A percentile compares a stretch with the other conserved stretches of the same genome.
These are phyloP conservation scores for Drosophila asahinai DNA, from an alignment of 1,140 invertebrate genomes.

Conservation along the genomic window DNA sequence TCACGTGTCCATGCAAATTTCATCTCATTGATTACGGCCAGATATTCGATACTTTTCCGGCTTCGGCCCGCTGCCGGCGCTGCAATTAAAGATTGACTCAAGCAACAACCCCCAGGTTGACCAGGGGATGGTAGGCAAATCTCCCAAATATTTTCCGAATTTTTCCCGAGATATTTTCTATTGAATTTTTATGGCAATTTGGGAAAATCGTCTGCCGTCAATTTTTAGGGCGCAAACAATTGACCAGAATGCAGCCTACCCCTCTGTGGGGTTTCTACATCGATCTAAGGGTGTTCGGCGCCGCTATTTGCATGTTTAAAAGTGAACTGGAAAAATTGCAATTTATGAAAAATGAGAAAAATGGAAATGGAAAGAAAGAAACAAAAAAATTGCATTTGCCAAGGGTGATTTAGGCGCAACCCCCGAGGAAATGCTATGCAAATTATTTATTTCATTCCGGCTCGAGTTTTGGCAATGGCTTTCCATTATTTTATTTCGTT, in stretches of 20 bases:
- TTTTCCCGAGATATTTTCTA: slow-evolving; percentile 62
- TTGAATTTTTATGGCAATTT: slow-evolving; percentile 83
- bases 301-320: slow-evolving; percentile 83
- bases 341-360: slow-evolving; percentile 64
- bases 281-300: slow-evolving; percentile 37
- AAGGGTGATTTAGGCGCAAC: slow-evolving; percentile 55
- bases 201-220: slow-evolving; percentile 57
- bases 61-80: slow-evolving; percentile 11
- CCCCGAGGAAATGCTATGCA: slow-evolving; percentile 45
- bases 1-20: slow-evolving; percentile 84
- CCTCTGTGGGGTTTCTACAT: slow-evolving; percentile 9
- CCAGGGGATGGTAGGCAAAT: slow-evolving; percentile 69
- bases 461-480: slow-evolving; percentile 31
- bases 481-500: slow-evolving; percentile 43
- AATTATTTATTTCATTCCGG: slow-evolving; percentile 33
- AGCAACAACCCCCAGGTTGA: slow-evolving; percentile 45
- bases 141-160: slow-evolving; percentile 37
- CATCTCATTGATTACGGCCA: slow-evolving; percentile 69
- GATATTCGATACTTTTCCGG: slow-evolving; percentile 70
- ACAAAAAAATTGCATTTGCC: slow-evolving; percentile 41
- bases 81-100: slow-evolving; percentile 71
- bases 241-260: slow-evolving; percentile 44
- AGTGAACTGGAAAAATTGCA: slow-evolving; percentile 56
- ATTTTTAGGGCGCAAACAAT: slow-evolving; percentile 70
- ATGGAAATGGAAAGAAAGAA: slow-evolving; percentile 21